Percentiles rank a stretch among this genome's conserved stretches.
phyloP scores from a whole-genome alignment of 2,797 vertebrate genomes.

The Sebastes miniatus region DNA sequence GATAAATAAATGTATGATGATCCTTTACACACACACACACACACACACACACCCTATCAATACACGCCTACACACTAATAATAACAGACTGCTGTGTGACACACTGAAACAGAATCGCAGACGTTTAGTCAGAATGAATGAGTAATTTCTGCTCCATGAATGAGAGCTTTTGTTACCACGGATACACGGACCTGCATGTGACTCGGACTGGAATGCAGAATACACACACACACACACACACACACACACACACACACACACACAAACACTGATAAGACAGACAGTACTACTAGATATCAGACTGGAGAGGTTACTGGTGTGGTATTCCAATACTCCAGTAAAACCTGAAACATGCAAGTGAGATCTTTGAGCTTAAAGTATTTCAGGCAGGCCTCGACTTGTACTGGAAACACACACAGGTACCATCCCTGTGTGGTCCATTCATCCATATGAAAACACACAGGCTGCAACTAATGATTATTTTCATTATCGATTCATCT shows the following conservation, averaged over 20 bases:
- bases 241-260: neutral
- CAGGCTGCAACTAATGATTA: too few relatives aligned
- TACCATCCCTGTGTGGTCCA: neutral
- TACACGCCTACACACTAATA: neutral
- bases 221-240: neutral
- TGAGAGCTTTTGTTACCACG: constrained; percentile 60
- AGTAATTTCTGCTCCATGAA: constrained; percentile 52
- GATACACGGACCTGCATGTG: constrained; percentile 55
- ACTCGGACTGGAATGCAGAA: constrained; percentile 59
- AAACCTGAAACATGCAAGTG: neutral
- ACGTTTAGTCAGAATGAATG: constrained; percentile 19
- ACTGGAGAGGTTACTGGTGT: neutral
- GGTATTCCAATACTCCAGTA: neutral
- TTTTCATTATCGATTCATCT: too few relatives aligned
- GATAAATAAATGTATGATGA: too few relatives aligned
- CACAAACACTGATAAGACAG: neutral
- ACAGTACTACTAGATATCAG: neutral
- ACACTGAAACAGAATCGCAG: neutral
- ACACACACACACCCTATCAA: neutral
- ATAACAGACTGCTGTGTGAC: neutral
- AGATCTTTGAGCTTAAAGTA: constrained; percentile 7
- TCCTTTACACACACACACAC: neutral
- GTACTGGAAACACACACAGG: neutral
- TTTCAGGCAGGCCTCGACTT: constrained; percentile 22
- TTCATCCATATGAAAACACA: neutral